Evolutionary conservation across 1,140 invertebrate genomes (phyloP).

Genomic region (Drosophila punjabiensis): DNA sequence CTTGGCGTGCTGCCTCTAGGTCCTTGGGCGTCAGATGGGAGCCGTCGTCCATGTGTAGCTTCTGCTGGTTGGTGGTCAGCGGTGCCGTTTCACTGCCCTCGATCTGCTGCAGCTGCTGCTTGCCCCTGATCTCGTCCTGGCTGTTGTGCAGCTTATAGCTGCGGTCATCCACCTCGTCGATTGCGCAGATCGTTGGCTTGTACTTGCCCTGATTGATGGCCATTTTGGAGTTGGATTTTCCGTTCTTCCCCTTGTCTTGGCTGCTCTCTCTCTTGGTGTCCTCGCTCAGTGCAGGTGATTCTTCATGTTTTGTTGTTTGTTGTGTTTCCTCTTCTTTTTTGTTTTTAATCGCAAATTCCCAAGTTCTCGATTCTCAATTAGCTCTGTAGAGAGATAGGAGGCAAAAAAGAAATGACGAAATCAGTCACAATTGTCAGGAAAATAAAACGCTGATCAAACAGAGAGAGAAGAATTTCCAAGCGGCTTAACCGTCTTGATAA

Average conservation of each 20-base stretch:
- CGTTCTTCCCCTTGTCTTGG: neutral
- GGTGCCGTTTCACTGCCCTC: conserved; percentile 82
- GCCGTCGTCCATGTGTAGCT: conserved; percentile 74
- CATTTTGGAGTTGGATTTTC: conserved; percentile 34
- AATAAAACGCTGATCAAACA: conserved; percentile 4
- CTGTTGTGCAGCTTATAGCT: conserved; percentile 72
- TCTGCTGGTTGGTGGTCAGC: conserved; percentile 80
- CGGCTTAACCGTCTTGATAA: conserved; percentile 57
- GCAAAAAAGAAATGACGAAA: conserved; percentile 7
- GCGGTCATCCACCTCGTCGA: conserved; percentile 82
- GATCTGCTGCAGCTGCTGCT: conserved; percentile 61
- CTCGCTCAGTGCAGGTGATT: conserved; percentile 12
- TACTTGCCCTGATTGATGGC: conserved; percentile 81
- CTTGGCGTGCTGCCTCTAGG: conserved; percentile 70
- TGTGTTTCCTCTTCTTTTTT: neutral
- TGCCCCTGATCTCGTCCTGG: conserved; percentile 53
- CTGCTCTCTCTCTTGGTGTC: neutral
- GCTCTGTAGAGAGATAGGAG: conserved; percentile 7
- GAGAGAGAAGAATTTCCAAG: conserved; percentile 1
- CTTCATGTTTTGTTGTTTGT: conserved; percentile 16
- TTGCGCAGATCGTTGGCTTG: conserved; percentile 77
- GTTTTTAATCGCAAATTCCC: neutral
- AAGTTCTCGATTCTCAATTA: neutral
- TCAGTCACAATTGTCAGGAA: conserved; percentile 21
- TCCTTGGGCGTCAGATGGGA: conserved; percentile 69